These are phyloP conservation scores for Mormyrus lacerda DNA, from an alignment of 2,113 vertebrate genomes.

Conservation along the genomic window DNA sequence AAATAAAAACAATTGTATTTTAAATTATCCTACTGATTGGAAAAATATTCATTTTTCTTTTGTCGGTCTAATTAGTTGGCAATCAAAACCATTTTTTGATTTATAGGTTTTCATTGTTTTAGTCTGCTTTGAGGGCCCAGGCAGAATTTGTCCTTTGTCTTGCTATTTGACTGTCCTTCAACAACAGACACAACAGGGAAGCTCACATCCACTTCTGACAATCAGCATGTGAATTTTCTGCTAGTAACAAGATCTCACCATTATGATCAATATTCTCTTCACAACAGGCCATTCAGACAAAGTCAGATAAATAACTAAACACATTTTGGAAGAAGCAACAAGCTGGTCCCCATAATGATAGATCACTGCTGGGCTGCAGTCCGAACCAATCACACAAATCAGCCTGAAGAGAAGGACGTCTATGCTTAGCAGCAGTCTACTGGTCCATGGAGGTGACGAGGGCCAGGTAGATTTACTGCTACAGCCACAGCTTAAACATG, in stretches of 20 bases:
- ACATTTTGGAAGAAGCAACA: conserved; percentile 13
- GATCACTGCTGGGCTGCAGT: background rate
- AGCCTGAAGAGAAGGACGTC: background rate
- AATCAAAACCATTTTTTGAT: background rate
- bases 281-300: background rate
- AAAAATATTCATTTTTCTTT: background rate
- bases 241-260: conserved; percentile 13
- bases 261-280: conserved; percentile 7
- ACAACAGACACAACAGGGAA: background rate
- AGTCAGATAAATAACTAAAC: conserved; percentile 13
- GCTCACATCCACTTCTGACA: background rate
- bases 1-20: background rate
- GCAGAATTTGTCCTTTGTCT: background rate
- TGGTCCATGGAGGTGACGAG: background rate
- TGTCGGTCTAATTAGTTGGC: background rate
- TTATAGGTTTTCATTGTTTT: background rate
- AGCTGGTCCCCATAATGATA: conserved; percentile 3
- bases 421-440: background rate
- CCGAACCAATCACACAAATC: background rate
- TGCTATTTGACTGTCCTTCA: background rate
- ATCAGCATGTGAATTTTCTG: conserved; percentile 14
- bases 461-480: background rate
- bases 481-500: background rate
- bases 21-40: background rate
- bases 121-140: background rate